Evolutionary conservation across 2,888 invertebrate species (phyloP), one percentile per base, ranked within the genome.

Genomic region (Phania funesta): DNA sequence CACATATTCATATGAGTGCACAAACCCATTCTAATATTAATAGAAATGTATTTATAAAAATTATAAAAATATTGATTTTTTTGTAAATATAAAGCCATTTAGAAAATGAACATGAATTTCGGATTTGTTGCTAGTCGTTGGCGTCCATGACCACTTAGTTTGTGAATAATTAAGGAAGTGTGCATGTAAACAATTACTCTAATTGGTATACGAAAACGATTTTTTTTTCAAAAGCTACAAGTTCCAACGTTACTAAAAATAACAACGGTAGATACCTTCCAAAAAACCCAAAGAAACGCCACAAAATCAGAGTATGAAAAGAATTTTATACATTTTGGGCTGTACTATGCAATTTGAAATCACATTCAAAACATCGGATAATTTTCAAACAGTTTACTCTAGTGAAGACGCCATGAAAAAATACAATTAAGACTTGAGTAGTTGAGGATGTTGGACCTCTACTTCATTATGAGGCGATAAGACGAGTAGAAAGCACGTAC

Each of bases 131-230:
- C 84, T 80, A 83, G 75, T 82, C 82, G 84, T 84, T 83, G 85
- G 84, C 84, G 84, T 84, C 84, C 83, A 83, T 79, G 82, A 83
- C 79, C 81, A 79, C 80, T 80, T 78, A 83, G 76, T 70, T 62
- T 68, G 70, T 85, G 84, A 85, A 85, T 85, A 84, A 84, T 85
- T 85, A 78, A 85, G 81, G 58, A 81, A 79, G 82, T 84, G 81
- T 84, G 83, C 82, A 84, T 68, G 78, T 83, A 84, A 83, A 84
- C 84, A 85, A 84, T 85, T 86, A 83, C 76, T 82, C 68, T 65
- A 76, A 79, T 83, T 56, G 77, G 52, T 75, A 81, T 80, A 85
- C 84, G 79, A 80, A 75, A 82, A 76, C 46, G 29, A 52, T 32
- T 80, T 68, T 79, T n/a, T 80, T 46, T 71, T 80, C 67, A 79